Conservation (phyloP, 2,113 vertebrate genomes). For the Pseudopipra pipra region DNA sequence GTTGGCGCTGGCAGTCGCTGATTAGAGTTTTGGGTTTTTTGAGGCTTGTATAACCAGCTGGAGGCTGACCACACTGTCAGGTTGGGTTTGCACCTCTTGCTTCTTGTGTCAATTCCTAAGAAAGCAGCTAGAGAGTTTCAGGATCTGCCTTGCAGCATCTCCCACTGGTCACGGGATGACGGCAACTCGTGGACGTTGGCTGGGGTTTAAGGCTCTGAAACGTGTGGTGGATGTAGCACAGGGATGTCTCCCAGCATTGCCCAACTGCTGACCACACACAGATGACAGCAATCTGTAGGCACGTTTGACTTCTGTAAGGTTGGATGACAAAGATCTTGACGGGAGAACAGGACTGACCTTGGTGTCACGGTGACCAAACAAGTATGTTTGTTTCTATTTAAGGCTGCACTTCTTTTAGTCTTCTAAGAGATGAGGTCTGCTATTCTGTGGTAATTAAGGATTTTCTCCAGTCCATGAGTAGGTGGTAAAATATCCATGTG, state of each 20-base stretch:
- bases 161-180: fast-evolving
- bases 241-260: not conserved
- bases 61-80: not conserved
- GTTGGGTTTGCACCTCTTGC: not conserved
- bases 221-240: fast-evolving
- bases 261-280: not conserved
- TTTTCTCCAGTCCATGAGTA: not conserved
- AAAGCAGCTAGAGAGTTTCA: not conserved
- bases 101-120: not conserved
- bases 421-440: not conserved
- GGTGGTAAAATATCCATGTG: not conserved
- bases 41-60: fast-evolving
- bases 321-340: not conserved
- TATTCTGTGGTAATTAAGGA: not conserved
- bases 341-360: not conserved
- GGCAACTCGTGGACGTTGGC: not conserved
- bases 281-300: not conserved
- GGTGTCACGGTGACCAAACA: not conserved
- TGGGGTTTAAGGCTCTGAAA: not conserved
- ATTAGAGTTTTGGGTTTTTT: fast-evolving
- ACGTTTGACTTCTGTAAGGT: not conserved
- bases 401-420: not conserved
- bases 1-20: fast-evolving
- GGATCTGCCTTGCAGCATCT: not conserved
- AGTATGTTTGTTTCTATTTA: not conserved